Conservation (phyloP, 2,888 invertebrate species). For the Invenusta paracnida region DNA sequence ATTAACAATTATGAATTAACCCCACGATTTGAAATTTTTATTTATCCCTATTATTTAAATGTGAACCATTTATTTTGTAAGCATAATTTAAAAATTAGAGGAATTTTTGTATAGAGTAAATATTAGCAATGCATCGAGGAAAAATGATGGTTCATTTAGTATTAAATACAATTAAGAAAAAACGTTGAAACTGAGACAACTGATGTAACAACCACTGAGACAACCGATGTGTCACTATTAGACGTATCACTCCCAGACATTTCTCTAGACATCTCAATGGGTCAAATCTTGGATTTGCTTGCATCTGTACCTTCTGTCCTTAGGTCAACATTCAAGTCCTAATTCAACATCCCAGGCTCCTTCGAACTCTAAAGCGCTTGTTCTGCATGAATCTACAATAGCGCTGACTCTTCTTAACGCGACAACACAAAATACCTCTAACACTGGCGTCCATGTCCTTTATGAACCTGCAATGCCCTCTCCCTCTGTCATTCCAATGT, state of each 20-base stretch:
- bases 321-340: conserved; percentile 8
- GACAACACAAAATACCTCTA: not conserved
- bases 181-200: conserved; percentile 23
- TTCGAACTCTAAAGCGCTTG: not conserved
- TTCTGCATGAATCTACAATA: not conserved
- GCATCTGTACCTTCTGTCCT: not conserved
- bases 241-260: not conserved
- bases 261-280: no score
- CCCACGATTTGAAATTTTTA: no score
- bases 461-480: not conserved
- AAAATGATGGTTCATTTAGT: conserved; percentile 16
- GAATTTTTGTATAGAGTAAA: no score
- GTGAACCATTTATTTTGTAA: no score
- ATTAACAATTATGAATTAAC: no score
- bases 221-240: not conserved
- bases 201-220: conserved; percentile 3
- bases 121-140: no score
- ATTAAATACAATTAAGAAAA: not conserved
- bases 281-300: conserved; percentile 13
- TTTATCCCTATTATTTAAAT: no score
- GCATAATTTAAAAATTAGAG: no score
- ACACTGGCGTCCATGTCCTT: not conserved
- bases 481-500: conserved; percentile 18
- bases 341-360: conserved; percentile 1
- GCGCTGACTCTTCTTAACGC: not conserved